Evolutionary conservation across 1,140 invertebrate species (phyloP).

Genomic region (Bemisia tabaci): DNA sequence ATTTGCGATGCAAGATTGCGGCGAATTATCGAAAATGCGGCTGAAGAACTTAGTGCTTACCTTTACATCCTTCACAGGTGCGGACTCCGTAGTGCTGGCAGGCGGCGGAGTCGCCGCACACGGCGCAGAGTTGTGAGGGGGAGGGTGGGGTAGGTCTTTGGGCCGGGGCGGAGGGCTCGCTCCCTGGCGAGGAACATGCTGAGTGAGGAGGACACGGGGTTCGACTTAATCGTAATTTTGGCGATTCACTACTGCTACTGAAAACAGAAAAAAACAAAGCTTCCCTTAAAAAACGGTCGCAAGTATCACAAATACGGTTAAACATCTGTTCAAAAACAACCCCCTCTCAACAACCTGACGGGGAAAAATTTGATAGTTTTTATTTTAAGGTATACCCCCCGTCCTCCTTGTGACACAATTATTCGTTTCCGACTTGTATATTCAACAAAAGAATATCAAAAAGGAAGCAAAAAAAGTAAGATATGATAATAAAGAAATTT

Average conservation of each 20-base stretch:
- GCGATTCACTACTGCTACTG: constrained; percentile 34
- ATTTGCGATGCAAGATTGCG: too few relatives aligned
- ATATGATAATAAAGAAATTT: too few relatives aligned
- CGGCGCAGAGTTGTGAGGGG: constrained; percentile 84
- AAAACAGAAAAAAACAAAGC: constrained; percentile 6
- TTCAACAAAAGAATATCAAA: too few relatives aligned
- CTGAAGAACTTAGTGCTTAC: too few relatives aligned
- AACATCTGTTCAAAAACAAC: neutral
- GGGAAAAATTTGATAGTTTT: too few relatives aligned
- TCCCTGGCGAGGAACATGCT: constrained; percentile 49
- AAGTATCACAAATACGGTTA: neutral
- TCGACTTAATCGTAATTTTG: constrained; percentile 32
- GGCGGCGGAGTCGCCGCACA: constrained; percentile 95
- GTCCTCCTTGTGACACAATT: too few relatives aligned
- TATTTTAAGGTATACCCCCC: too few relatives aligned
- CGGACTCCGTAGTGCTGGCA: constrained; percentile 97
- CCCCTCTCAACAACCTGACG: neutral
- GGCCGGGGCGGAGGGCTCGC: constrained; percentile 41
- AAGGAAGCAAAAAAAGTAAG: too few relatives aligned
- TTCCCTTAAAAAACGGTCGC: neutral
- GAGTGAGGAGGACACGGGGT: constrained; percentile 39
- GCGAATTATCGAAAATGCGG: too few relatives aligned
- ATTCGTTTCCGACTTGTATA: too few relatives aligned
- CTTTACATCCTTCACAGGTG: constrained; percentile 97
- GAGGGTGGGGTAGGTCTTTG: constrained; percentile 47